phyloP scores from a whole-genome alignment of 2,113 vertebrate species.

The Gambusia affinis region DNA sequence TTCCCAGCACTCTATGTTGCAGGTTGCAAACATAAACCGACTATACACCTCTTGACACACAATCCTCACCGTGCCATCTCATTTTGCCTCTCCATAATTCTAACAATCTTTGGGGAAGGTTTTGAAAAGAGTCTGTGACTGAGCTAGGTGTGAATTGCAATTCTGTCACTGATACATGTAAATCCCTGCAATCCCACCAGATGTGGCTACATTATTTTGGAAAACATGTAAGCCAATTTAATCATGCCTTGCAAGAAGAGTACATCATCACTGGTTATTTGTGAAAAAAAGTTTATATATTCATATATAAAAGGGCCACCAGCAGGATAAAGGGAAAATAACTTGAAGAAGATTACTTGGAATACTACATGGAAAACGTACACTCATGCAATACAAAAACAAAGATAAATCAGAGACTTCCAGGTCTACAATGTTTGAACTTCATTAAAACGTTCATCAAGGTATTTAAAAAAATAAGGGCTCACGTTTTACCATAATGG shows the following conservation, averaged over 20 bases:
- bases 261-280: slow-evolving; percentile 42
- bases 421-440: neutral
- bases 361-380: slow-evolving; percentile 37
- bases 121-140: slow-evolving; percentile 39
- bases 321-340: slow-evolving; percentile 47
- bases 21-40: slow-evolving; percentile 14
- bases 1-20: neutral
- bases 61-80: slow-evolving; percentile 26
- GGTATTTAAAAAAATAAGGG: neutral
- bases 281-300: slow-evolving; percentile 9
- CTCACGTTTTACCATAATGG: neutral
- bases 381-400: slow-evolving; percentile 44
- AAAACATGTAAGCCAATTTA: slow-evolving; percentile 53
- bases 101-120: slow-evolving; percentile 40
- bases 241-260: slow-evolving; percentile 32
- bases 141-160: slow-evolving; percentile 58
- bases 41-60: slow-evolving; percentile 26
- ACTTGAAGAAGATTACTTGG: slow-evolving; percentile 34
- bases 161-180: slow-evolving; percentile 59
- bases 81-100: slow-evolving; percentile 34
- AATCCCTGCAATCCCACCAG: slow-evolving; percentile 58
- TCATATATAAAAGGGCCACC: neutral
- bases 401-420: neutral
- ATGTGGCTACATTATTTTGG: slow-evolving; percentile 55
- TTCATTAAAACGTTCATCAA: neutral